Conservation (phyloP, 2,888 invertebrate genomes). For the Nephrotoma flavescens region DNA sequence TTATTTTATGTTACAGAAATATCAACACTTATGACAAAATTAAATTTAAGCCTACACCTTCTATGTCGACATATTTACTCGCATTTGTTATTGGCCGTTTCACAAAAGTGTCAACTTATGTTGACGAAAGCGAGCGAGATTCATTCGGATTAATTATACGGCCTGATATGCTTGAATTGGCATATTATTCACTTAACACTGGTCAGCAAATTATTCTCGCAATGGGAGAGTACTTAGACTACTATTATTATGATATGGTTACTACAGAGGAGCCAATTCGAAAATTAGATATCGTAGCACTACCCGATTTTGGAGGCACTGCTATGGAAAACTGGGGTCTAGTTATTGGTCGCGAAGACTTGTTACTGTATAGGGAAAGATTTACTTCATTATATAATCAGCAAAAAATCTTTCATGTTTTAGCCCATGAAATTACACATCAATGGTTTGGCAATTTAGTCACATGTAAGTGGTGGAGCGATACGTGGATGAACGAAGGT, state of each 20-base stretch:
- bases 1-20: not conserved
- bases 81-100: conserved; percentile 60
- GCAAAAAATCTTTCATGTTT: conserved; percentile 30
- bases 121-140: conserved; percentile 29
- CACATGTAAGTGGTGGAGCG: conserved; percentile 53
- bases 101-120: conserved; percentile 13
- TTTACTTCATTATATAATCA: conserved; percentile 42
- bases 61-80: conserved; percentile 66
- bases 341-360: conserved; percentile 42
- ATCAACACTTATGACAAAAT: conserved; percentile 11
- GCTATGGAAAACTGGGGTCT: conserved; percentile 95
- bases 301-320: conserved; percentile 68
- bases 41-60: conserved; percentile 36
- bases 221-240: conserved; percentile 51
- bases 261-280: conserved; percentile 37
- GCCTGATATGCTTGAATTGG: conserved; percentile 24
- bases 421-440: conserved; percentile 48
- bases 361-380: conserved; percentile 46
- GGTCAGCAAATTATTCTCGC: conserved; percentile 43
- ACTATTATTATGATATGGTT: conserved; percentile 41
- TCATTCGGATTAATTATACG: conserved; percentile 21
- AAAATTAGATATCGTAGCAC: conserved; percentile 76
- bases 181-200: conserved; percentile 56
- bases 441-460: conserved; percentile 72
- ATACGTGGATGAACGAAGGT: conserved; percentile 59